Evolutionary conservation across 1,140 invertebrate species (phyloP).

Genomic region (Lycorma delicatula): DNA sequence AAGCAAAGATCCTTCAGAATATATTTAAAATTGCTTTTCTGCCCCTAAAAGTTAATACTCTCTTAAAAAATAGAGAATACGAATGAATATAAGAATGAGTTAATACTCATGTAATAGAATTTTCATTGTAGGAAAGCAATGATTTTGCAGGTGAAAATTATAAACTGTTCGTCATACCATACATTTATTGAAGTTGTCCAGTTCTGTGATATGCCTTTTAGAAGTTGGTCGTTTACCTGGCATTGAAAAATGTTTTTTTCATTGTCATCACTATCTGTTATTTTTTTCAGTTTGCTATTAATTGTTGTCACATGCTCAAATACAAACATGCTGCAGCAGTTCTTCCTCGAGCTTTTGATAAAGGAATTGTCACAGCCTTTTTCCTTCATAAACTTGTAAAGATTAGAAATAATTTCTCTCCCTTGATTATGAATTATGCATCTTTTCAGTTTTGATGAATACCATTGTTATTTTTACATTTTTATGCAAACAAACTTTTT

Average conservation of each 20-base stretch:
- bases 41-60: neutral
- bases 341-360: neutral
- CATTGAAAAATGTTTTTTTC: neutral
- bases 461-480: too few relatives aligned
- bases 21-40: neutral
- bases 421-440: neutral
- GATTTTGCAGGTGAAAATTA: neutral
- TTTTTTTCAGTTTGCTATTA: neutral
- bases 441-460: neutral
- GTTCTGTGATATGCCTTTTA: neutral
- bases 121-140: conserved; percentile 3
- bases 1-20: conserved; percentile 9
- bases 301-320: neutral
- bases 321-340: neutral
- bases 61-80: too few relatives aligned
- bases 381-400: conserved; percentile 8
- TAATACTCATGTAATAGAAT: neutral
- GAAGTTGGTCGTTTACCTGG: neutral
- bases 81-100: too few relatives aligned
- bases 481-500: too few relatives aligned
- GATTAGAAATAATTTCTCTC: conserved; percentile 3
- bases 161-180: neutral
- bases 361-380: neutral
- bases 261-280: neutral
- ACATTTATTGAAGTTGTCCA: conserved; percentile 2